Base-by-base conservation (phyloP, 2,888 invertebrate genomes). In the Idaea aversata region DNA sequence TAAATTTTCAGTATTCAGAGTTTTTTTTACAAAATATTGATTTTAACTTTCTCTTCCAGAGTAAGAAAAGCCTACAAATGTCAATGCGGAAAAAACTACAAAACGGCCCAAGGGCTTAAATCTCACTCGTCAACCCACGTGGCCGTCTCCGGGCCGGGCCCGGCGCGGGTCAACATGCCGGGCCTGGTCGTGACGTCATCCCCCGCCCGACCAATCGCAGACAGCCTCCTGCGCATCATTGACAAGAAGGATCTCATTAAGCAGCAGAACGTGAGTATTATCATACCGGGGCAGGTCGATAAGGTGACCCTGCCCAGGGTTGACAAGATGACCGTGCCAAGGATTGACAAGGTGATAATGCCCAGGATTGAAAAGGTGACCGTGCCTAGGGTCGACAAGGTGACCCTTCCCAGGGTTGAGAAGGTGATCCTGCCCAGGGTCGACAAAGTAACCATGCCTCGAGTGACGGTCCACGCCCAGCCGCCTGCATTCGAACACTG, bases 71-170 rank as follows among this genome's bases (percentile, higher is more conserved):
- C 95, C 59, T 97, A 95, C 93, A 96, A 95, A 86, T 97, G 97
- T 87, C 95, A 95, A 84, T 97, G 97, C 93, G 97, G 97, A 79
- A 97, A 97, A 93, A 96, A 95, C 85, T 97, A 97, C 93, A 96
- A 96, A 91, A 96, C 97, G 71, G 94, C 95, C 63, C 96, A 96
- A 87, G 96, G 97, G 67, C 93, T 97, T 79, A 96, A 96, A 83
- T 95, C 94, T 79, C 97, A 97, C 85, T 94, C 95, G 70, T 65
- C 70, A 77, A 4, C 70, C 72, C 57, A 72, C 80, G 3, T 64
- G 57, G 72, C n/a, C 34, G 68, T 63, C 25, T 70, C 68, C 6
- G 69, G 1, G 61, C 35, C 60, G 60, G 10, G 61, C 63, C 63
- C 80, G 72, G 65, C 70, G 71, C 69, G 81, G 77, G 67, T 74